Evolutionary conservation across 2,113 vertebrate species (phyloP).

Genomic region (Grallaria varia): DNA sequence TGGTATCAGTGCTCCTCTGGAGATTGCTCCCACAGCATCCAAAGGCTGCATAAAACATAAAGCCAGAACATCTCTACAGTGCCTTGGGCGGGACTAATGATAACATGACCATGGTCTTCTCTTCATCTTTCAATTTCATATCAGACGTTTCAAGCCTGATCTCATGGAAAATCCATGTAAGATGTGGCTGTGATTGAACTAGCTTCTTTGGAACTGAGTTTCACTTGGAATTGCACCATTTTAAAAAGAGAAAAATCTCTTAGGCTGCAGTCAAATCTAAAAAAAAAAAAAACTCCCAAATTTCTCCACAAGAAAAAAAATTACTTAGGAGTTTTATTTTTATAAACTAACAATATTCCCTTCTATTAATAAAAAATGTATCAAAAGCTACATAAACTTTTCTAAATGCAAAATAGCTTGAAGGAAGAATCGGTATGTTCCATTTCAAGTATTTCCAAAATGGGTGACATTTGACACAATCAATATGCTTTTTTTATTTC

Average conservation of each 20-base stretch:
- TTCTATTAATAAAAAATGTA: not conserved
- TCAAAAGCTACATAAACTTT: not conserved
- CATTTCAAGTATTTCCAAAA: slow-evolving; percentile 17
- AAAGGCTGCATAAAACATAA: rapidly evolving
- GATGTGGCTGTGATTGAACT: not conserved
- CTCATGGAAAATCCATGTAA: not conserved
- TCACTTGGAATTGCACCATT: not conserved
- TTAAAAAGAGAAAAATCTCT: not conserved
- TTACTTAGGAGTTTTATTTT: not conserved
- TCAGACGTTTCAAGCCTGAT: not conserved
- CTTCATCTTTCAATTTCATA: not conserved
- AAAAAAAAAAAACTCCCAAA: not conserved
- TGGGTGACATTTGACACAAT: not conserved
- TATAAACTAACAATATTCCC: not conserved
- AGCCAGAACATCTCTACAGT: not conserved
- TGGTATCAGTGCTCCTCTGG: not conserved
- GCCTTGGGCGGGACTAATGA: not conserved
- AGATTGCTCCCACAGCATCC: not conserved
- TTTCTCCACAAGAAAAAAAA: not conserved
- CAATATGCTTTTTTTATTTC: not conserved
- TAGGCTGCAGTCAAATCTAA: not conserved
- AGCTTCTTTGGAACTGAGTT: not conserved
- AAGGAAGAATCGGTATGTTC: not conserved
- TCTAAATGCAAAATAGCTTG: not conserved
- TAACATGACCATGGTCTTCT: not conserved